Conservation (phyloP, 2,888 invertebrate species). For the Ormyrus thymus region DNA sequence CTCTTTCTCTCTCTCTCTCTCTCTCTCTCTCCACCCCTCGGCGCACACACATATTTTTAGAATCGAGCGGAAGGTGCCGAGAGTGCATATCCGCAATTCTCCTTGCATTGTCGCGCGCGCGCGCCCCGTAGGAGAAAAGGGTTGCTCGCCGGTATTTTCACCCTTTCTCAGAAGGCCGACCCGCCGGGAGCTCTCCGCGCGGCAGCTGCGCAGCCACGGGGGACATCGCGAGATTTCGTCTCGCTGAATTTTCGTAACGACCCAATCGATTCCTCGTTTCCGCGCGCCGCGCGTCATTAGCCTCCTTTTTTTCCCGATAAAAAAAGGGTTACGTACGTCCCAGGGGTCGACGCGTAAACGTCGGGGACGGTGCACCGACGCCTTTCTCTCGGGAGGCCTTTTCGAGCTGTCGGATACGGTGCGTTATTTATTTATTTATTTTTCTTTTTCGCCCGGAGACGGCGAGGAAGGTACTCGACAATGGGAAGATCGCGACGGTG, state of each 20-base stretch:
- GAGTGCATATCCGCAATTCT: constrained; percentile 42
- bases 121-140: constrained; percentile 32
- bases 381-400: too few species aligned
- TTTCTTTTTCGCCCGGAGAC: neutral
- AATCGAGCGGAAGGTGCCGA: constrained; percentile 43
- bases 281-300: neutral
- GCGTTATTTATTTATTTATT: constrained; percentile 26
- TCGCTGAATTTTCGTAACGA: constrained; percentile 56
- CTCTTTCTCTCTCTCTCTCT: neutral
- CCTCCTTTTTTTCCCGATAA: neutral
- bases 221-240: constrained; percentile 37
- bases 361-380: constrained; percentile 12
- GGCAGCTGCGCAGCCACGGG: constrained; percentile 49
- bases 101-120: constrained; percentile 22
- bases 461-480: too few species aligned
- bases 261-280: constrained; percentile 53
- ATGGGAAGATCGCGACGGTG: too few species aligned
- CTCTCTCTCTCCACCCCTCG: neutral
- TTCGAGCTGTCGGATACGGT: constrained; percentile 11
- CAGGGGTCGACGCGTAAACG: constrained; percentile 38
- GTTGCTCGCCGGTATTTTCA: constrained; percentile 15
- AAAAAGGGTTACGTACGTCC: constrained; percentile 1
- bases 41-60: constrained; percentile 41
- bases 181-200: constrained; percentile 7
- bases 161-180: neutral